phyloP scores from a whole-genome alignment of 2,113 vertebrate species.

The Chamaetylas fuelleborni region DNA sequence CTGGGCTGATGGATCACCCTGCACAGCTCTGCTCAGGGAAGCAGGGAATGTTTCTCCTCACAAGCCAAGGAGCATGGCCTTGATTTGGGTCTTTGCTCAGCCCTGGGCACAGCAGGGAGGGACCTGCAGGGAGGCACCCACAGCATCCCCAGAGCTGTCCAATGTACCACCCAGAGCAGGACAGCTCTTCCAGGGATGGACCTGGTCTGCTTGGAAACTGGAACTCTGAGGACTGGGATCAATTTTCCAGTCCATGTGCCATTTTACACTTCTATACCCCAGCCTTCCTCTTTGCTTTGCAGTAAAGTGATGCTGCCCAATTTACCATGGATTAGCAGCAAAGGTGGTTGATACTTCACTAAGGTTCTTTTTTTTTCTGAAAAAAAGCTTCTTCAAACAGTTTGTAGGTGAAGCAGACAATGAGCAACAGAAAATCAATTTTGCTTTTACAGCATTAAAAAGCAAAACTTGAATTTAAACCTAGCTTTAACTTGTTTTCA shows the following conservation, averaged over 20 bases:
- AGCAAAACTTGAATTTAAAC: background rate
- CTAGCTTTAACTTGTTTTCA: background rate
- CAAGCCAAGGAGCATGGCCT: background rate
- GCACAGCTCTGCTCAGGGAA: background rate
- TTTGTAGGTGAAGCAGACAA: background rate
- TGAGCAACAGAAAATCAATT: background rate
- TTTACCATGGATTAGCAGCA: background rate
- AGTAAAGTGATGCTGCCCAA: rapidly evolving
- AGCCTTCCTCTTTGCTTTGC: background rate
- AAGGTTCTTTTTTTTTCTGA: background rate
- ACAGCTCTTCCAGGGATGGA: background rate
- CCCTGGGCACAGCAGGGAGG: background rate
- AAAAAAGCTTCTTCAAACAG: background rate
- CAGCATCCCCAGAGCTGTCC: rapidly evolving
- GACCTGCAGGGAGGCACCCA: background rate
- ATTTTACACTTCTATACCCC: background rate
- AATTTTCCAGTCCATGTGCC: background rate
- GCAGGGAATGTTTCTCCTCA: background rate
- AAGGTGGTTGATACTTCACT: background rate
- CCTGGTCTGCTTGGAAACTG: background rate
- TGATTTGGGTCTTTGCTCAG: rapidly evolving
- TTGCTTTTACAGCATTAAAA: background rate
- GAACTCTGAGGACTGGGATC: background rate
- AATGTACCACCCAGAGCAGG: rapidly evolving
- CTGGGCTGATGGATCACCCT: background rate